Conservation (phyloP, 1,140 invertebrate species). For the Meloidogyne floridensis region DNA sequence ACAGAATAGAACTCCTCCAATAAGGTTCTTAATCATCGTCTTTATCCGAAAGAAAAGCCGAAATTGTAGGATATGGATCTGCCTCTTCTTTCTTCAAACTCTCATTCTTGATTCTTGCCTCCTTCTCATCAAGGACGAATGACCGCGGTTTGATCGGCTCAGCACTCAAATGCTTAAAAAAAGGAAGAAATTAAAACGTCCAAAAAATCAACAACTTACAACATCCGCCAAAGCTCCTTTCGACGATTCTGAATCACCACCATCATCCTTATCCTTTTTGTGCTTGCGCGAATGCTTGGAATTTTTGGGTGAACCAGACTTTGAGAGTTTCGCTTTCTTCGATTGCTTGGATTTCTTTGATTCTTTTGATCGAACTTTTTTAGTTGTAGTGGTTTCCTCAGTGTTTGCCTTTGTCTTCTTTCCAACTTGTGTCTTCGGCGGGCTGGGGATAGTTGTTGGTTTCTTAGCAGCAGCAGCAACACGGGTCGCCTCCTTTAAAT, state of each 20-base stretch:
- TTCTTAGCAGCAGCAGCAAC: background rate
- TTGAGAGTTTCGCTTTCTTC: background rate
- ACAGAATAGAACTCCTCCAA: background rate
- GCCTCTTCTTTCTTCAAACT: background rate
- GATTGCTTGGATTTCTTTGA: background rate
- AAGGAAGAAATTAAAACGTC: background rate
- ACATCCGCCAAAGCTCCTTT: background rate
- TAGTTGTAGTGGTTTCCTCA: background rate
- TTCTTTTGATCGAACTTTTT: background rate
- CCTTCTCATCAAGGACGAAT: background rate
- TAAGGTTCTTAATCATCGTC: background rate
- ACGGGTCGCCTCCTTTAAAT: background rate
- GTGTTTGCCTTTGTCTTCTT: background rate
- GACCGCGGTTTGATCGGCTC: background rate
- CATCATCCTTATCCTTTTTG: background rate
- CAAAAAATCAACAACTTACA: background rate
- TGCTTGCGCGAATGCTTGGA: background rate
- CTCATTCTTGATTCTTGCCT: constrained; percentile 6
- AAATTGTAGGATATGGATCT: constrained; percentile 4
- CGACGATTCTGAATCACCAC: background rate
- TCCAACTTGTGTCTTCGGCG: background rate
- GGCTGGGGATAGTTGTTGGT: background rate
- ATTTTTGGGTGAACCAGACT: background rate
- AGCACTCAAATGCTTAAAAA: background rate
- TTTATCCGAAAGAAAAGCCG: background rate